These are phyloP conservation scores for Neolamprologus tretocephalus DNA, from an alignment of 2,113 vertebrate genomes.

Conservation along the genomic window DNA sequence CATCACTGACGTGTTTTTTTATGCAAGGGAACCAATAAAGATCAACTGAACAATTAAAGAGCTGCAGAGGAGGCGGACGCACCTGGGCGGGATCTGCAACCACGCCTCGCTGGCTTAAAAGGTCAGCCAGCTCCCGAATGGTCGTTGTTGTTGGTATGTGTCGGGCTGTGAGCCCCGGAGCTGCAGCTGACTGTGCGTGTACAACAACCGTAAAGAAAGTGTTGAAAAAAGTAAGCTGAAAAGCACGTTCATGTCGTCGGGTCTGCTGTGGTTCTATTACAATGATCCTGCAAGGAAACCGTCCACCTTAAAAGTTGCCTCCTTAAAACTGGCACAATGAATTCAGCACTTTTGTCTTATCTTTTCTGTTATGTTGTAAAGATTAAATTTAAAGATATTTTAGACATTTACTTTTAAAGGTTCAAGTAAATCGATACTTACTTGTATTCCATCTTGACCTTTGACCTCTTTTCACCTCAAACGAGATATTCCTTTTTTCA, in stretches of 20 bases:
- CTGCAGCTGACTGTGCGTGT: not conserved
- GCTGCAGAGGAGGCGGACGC: not conserved
- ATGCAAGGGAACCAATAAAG: not conserved
- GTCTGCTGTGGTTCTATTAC: not conserved
- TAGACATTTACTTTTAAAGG: not conserved
- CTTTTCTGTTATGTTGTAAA: not conserved
- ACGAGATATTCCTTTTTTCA: not conserved
- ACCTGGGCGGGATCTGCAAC: not conserved
- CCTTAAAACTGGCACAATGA: not conserved
- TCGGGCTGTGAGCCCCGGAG: rapidly evolving
- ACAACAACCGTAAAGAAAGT: not conserved
- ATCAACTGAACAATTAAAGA: not conserved
- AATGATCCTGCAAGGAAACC: not conserved
- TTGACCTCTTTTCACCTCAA: not conserved
- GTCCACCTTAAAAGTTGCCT: not conserved
- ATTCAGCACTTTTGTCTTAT: not conserved
- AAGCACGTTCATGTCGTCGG: rapidly evolving
- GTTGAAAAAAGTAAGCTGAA: not conserved
- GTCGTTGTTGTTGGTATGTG: not conserved
- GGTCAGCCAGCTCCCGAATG: not conserved
- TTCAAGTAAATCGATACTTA: rapidly evolving
- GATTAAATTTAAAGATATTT: rapidly evolving
- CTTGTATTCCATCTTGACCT: not conserved
- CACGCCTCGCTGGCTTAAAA: not conserved
- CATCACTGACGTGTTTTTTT: not conserved